A percentile compares a stretch with the other conserved stretches of the same genome.
Conservation (phyloP, 92 coral and sea anemone genomes). For the Ricordea florida region DNA sequence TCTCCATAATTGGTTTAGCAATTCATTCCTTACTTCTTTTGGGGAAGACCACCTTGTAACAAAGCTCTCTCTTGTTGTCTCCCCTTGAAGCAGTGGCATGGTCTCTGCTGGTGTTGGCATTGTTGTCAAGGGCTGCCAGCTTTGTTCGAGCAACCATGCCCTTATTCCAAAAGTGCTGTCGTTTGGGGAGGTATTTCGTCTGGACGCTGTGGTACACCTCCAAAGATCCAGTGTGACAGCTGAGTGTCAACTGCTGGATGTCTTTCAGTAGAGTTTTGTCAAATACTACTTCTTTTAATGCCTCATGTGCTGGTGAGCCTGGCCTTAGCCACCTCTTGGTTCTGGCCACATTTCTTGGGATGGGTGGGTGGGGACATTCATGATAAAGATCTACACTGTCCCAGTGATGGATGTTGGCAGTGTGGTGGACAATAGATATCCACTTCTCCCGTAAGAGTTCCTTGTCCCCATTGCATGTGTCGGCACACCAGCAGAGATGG, state of each 20-base stretch:
- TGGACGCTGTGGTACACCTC: conserved; percentile 54
- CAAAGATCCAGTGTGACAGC: conserved; percentile 52
- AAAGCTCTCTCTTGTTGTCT: conserved; percentile 21
- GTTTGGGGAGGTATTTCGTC: conserved; percentile 50
- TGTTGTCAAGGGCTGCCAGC: conserved; percentile 60
- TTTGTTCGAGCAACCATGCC: conserved; percentile 62
- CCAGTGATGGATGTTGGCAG: conserved; percentile 21
- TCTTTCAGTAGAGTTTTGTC: conserved; percentile 26
- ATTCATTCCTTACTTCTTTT: conserved; percentile 50
- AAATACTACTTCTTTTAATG: conserved; percentile 35
- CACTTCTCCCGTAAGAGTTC: conserved; percentile 39
- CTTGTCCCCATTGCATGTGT: conserved; percentile 26
- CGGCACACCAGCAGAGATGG: conserved; percentile 58
- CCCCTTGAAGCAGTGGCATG: conserved; percentile 42
- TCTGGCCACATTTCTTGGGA: conserved; percentile 11
- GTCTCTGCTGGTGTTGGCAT: conserved; percentile 48
- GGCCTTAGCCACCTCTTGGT: conserved; percentile 36
- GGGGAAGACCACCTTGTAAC: conserved; percentile 46
- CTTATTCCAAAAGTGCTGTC: conserved; percentile 50
- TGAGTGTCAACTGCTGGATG: conserved; percentile 39
- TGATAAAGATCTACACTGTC: conserved; percentile 5
- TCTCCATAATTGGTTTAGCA: conserved; percentile 55
- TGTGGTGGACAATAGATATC: conserved; percentile 22
- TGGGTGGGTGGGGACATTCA: conserved; percentile 16
- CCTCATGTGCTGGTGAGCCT: conserved; percentile 34